Evolutionary conservation across 2,797 vertebrate species (phyloP).

Genomic region (Epinephelus coioides): DNA sequence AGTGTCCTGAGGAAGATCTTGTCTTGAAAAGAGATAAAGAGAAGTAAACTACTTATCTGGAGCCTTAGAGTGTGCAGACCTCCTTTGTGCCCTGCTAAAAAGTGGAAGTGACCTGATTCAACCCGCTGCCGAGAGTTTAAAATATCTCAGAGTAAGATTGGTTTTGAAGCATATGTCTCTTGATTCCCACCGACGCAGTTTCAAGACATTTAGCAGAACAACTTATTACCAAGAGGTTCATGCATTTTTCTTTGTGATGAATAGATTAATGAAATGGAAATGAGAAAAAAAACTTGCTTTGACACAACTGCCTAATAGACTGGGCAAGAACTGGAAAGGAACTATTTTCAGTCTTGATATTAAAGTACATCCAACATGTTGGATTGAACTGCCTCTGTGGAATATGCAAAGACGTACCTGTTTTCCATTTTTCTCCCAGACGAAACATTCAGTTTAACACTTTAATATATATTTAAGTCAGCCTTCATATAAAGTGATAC

Average conservation of each 20-base stretch:
- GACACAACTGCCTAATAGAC: conserved; percentile 61
- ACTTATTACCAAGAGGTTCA: conserved; percentile 68
- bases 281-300: conserved; percentile 67
- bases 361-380: conserved; percentile 40
- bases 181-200: conserved; percentile 54
- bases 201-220: conserved; percentile 70
- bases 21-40: no score
- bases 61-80: no score
- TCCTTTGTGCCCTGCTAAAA: no score
- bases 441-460: conserved; percentile 13
- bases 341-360: conserved; percentile 54
- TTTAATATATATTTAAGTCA: conserved; percentile 10
- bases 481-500: conserved; percentile 28
- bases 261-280: conserved; percentile 79
- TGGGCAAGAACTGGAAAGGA: conserved; percentile 50
- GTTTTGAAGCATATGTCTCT: conserved; percentile 39
- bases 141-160: conserved; percentile 38
- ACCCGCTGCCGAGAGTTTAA: conserved; percentile 3
- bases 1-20: no score
- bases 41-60: no score
- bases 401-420: conserved; percentile 38
- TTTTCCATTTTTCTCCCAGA: conserved; percentile 31
- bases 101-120: conserved; percentile 3
- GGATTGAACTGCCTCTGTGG: conserved; percentile 37
- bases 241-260: conserved; percentile 79